A percentile compares a stretch with the other conserved stretches of the same genome.
phyloP scores from a whole-genome alignment of 2,113 vertebrate genomes.

The Phycodurus eques region DNA sequence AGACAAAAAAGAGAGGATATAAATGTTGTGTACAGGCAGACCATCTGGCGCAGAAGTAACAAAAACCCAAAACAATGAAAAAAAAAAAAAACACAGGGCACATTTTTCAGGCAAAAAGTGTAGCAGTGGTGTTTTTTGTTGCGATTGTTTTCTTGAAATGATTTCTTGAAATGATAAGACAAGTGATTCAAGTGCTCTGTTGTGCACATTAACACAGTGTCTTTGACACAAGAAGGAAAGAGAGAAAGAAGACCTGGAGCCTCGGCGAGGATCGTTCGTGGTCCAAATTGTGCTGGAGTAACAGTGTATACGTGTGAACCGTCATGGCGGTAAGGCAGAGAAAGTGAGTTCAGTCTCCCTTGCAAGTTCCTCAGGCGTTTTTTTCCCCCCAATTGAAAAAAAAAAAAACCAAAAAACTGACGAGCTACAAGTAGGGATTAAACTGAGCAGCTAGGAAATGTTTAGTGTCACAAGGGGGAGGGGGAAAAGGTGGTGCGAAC shows the following conservation, averaged over 20 bases:
- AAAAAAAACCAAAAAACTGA: neutral
- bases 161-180: slow-evolving; percentile 38
- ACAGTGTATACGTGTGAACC: slow-evolving; percentile 49
- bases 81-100: slow-evolving; percentile 39
- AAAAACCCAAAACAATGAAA: slow-evolving; percentile 14
- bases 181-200: slow-evolving; percentile 60
- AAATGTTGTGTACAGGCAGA: slow-evolving; percentile 56
- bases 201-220: slow-evolving; percentile 29
- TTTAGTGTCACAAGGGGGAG: slow-evolving; percentile 27
- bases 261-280: slow-evolving; percentile 43
- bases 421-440: slow-evolving; percentile 3
- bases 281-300: slow-evolving; percentile 71
- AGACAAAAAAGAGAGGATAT: slow-evolving; percentile 43
- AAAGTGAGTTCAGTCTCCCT: slow-evolving; percentile 64
- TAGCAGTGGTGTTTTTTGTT: neutral
- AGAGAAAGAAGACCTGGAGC: slow-evolving; percentile 27
- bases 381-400: slow-evolving; percentile 11
- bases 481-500: neutral
- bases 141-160: neutral
- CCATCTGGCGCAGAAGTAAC: slow-evolving; percentile 44
- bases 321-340: slow-evolving; percentile 67
- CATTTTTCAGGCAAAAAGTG: slow-evolving; percentile 59
- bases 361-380: slow-evolving; percentile 52
- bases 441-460: slow-evolving; percentile 18
- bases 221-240: slow-evolving; percentile 36